Evolutionary conservation across 2,888 invertebrate genomes (phyloP), one percentile per base, ranked within the genome.

Genomic region (Phortica okadai): DNA sequence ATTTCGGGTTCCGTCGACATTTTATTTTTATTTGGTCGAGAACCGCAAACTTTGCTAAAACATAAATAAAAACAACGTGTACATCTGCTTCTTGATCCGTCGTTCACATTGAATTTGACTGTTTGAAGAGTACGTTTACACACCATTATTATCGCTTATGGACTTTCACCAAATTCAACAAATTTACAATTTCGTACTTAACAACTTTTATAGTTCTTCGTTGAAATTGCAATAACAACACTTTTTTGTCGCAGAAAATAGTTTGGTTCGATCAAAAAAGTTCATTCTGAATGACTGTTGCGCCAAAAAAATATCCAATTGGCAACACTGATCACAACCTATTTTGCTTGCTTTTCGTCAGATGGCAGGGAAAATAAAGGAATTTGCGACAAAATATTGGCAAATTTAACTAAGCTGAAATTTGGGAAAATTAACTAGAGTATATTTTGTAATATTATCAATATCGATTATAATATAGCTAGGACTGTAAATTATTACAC

Each of bases 1-100:
- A 93, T 90, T 81, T 93, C 92, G 0, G 90, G 90, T 76, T 90
- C 90, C 8, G 76, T 42, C 1, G 89, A 87, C 90, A 90, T 91
- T 72, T 69, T 79, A 44, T 25, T 8, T n/a, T n/a, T n/a, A 16
- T 11, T 14, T 50, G 3, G 45, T n/a, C 33, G 1, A 1, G 33
- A 3, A 1, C 33, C 33, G 33, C 33, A 3, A 33, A 33, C 3
- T 33, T 33, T 33, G 33, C 11, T 6, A 8, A 42, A 69, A 16
- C 11, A 44, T 16, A 16, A 69, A 69, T 45, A 69, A 42, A 41
- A 42, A 67, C 66, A 66, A 45, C 69, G 69, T 69, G 69, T 45
- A 54, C 54, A 0, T 14, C 25, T 59, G n/a, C 25, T 21, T 59
- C 59, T 59, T 59, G 21, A 14, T 59, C 8, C 16, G 59, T 6